Evolutionary conservation across 1,140 invertebrate genomes (phyloP), one percentile per base, ranked within the genome.

Genomic region (Neodiprion fabricii): DNA sequence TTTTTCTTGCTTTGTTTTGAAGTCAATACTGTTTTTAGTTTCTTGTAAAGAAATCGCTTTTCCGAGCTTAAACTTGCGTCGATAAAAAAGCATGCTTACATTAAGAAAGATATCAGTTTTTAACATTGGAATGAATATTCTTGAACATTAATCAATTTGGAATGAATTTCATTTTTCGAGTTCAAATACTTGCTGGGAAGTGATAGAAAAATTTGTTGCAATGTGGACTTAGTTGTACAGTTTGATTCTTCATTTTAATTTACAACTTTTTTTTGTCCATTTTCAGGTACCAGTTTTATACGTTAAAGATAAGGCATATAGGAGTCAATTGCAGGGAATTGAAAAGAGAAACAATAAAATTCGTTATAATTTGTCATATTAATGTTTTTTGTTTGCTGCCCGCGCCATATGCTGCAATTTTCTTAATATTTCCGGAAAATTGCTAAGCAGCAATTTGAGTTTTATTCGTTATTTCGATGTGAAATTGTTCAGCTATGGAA

Each of bases 371-470:
- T 69, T 21, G 28, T 40, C 5, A 69, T 17, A 47, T 17, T 69
- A 11, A 47, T 17, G 21, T 72, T 65, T 79, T 79, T 9, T 71
- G 74, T 76, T 75, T 50, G 76, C 75, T 78, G 75, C 73, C 74
- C 74, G 76, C 53, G 73, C 72, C 70, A 68, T 77, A 72, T 74
- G 74, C 73, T 78, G 72, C 76, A 73, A 70, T 75, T 75, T 48
- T 50, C 70, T 50, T 48, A 9, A 17, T 71, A 10, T 40, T 48
- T 74, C 21, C 7, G 48, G 73, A 74, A 48, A 65, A 77, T 75
- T 75, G 75, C 74, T 73, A 77, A 76, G 75, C 73, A 79, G 79
- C 71, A 77, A 71, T 75, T 74, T 80, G 73, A 61, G 9, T 61
- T 61, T 12, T 14, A 61, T 7, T 61, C 53, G 28, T 40, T 40